Base-by-base conservation (phyloP, 2,797 vertebrate species). In the Percopsis omiscomaycus region DNA sequence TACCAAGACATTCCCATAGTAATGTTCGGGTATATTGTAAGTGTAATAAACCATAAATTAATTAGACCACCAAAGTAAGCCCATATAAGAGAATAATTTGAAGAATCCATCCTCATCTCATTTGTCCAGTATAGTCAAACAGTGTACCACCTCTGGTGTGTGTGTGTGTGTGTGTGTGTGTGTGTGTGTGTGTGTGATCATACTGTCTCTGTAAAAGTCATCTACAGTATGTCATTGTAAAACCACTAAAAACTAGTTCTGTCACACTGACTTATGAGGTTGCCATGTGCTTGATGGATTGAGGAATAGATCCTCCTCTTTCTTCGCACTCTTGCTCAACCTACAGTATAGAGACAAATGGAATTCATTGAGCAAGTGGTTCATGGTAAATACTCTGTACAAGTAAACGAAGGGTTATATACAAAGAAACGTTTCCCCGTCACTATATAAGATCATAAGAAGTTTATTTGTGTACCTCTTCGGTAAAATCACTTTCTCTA, bases 121-220 rank as follows among this genome's bases (percentile, higher is more conserved):
- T 71, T 69, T 68, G 62, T 77, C 77, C 61, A 63, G 59, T 45
- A 62, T 54, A 68, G 75, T 81, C 64, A 82, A 80, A 85, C 68
- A 75, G 28, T 55, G 53, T 55, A 55, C 30, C 14, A 55, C 46
- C 3, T n/a, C 11, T 5, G 46, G 12, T 37, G 30, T n/a, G 54
- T 37, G 8, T 32, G 3, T 32, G 14, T 55, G 13, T 72, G 79
- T 68, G 78, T 37, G 68, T 56, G 70, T 37, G 57, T 16, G 37
- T 47, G 54, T 49, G 62, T 64, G 64, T 67, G 80, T 79, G 54
- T 71, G 64, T 72, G 74, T 77, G 79, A 76, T 76, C 11, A 68
- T 81, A 82, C 55, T 3, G 63, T 69, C 77, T 78, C 82, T 89
- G 85, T 84, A 75, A 89, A 90, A 89, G 75, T 83, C 77, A 89